Conservation (phyloP, 2,888 invertebrate genomes). For the Halictus quadricinctus region DNA sequence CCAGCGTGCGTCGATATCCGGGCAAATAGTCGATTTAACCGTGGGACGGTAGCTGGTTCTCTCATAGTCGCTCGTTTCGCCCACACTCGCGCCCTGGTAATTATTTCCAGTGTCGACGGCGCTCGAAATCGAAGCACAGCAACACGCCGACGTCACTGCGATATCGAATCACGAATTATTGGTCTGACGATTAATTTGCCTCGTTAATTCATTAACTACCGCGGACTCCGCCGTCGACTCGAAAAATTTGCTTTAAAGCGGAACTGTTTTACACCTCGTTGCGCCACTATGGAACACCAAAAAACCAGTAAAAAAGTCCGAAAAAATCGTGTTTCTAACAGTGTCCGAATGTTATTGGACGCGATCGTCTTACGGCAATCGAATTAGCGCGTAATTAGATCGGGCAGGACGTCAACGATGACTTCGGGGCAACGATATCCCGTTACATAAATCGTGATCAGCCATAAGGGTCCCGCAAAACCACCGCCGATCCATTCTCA, state of each 20-base stretch:
- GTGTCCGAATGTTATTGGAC: neutral
- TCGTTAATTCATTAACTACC: conserved; percentile 22
- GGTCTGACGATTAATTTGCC: conserved; percentile 31
- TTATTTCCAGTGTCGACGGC: conserved; percentile 39
- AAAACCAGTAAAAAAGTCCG: too few relatives aligned
- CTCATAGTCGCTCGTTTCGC: neutral
- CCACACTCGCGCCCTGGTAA: conserved; percentile 26
- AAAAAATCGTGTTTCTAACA: neutral
- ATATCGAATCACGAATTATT: conserved; percentile 41
- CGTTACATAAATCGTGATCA: conserved; percentile 38
- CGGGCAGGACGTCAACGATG: neutral
- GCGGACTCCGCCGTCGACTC: neutral
- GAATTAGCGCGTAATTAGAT: neutral
- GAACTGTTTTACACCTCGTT: neutral
- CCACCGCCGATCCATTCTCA: conserved; percentile 54
- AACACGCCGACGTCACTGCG: conserved; percentile 14
- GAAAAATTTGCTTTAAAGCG: neutral
- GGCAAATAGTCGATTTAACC: conserved; percentile 56
- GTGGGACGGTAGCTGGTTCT: conserved; percentile 8
- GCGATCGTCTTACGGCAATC: neutral
- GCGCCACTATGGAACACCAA: neutral
- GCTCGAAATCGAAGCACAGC: conserved; percentile 14
- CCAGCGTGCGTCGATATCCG: conserved; percentile 41
- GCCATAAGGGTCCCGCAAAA: conserved; percentile 38
- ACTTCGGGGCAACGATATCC: conserved; percentile 21